phyloP scores from a whole-genome alignment of 2,888 invertebrate genomes.

The Aromia moschata region DNA sequence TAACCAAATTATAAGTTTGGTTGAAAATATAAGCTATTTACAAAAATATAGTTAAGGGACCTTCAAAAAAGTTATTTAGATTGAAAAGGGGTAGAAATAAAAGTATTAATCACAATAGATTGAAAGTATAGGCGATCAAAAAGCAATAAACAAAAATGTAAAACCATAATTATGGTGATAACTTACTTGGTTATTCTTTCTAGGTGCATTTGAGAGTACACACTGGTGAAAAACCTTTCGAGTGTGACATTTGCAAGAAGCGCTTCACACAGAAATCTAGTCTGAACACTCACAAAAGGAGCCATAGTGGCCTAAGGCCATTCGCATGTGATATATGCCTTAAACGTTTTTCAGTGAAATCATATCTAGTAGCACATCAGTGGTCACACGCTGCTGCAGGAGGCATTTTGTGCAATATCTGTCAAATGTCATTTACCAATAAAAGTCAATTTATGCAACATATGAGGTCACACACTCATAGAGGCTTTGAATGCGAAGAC shows the following conservation, averaged over 20 bases:
- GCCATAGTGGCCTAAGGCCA: conserved; percentile 82
- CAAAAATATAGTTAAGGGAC: no score
- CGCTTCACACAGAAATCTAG: conserved; percentile 84
- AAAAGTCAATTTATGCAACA: conserved; percentile 80
- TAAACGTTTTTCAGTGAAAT: conserved; percentile 83
- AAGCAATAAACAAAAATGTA: no score
- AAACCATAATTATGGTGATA: no score
- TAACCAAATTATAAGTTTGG: no score
- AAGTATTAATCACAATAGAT: background rate
- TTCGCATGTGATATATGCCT: conserved; percentile 83
- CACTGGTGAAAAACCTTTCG: conserved; percentile 79
- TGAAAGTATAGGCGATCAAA: no score
- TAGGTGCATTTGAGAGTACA: conserved; percentile 81
- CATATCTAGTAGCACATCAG: conserved; percentile 82
- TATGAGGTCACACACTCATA: conserved; percentile 77
- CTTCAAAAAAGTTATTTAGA: background rate
- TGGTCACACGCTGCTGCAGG: conserved; percentile 82
- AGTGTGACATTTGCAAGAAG: conserved; percentile 79
- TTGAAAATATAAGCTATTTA: no score
- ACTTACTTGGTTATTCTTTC: conserved; percentile 19
- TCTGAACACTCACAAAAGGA: conserved; percentile 82
- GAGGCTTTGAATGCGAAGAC: conserved; percentile 77
- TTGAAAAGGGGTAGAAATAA: background rate
- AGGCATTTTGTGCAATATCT: conserved; percentile 74
- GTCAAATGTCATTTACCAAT: conserved; percentile 78